A percentile compares a stretch with the other conserved stretches of the same genome.
These are phyloP conservation scores for Synanthedon tipuliformis DNA, from an alignment of 2,888 invertebrate genomes.

Conservation along the genomic window DNA sequence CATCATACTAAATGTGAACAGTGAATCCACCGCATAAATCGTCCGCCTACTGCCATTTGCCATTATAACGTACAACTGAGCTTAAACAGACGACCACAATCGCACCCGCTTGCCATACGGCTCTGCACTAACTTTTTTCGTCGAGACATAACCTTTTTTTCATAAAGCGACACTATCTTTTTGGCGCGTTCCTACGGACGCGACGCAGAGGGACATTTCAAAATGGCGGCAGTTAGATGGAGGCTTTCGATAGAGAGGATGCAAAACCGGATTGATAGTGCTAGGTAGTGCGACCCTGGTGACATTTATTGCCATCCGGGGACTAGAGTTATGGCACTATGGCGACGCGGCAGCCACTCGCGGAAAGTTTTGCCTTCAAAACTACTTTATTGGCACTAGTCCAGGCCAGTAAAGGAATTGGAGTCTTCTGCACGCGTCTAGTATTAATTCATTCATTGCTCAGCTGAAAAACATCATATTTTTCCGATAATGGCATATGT, in stretches of 20 bases:
- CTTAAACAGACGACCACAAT: conserved; percentile 38
- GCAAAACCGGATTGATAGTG: conserved; percentile 59
- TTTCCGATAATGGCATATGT: conserved; percentile 42
- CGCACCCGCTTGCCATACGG: conserved; percentile 34
- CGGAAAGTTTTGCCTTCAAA: conserved; percentile 45
- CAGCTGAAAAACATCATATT: conserved; percentile 60
- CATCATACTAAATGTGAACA: neutral
- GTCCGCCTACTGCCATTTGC: neutral
- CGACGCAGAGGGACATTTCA: conserved; percentile 3
- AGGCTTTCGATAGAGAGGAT: conserved; percentile 53
- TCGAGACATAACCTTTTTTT: conserved; percentile 24
- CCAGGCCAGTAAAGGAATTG: conserved; percentile 42
- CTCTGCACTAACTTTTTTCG: conserved; percentile 26
- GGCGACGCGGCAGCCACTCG: conserved; percentile 18
- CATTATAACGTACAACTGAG: conserved; percentile 16
- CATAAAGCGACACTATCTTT: conserved; percentile 31
- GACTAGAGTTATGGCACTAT: conserved; percentile 41
- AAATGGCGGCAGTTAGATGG: conserved; percentile 43
- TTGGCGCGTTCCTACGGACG: conserved; percentile 17
- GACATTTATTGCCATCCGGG: conserved; percentile 50
- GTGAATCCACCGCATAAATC: neutral
- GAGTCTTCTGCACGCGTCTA: conserved; percentile 21
- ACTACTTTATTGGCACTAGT: conserved; percentile 56
- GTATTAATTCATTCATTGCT: conserved; percentile 51
- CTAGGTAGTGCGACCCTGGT: conserved; percentile 37